Evolutionary conservation across 2,797 vertebrate genomes (phyloP), one percentile per base, ranked within the genome.

Genomic region (Apogon talboti): DNA sequence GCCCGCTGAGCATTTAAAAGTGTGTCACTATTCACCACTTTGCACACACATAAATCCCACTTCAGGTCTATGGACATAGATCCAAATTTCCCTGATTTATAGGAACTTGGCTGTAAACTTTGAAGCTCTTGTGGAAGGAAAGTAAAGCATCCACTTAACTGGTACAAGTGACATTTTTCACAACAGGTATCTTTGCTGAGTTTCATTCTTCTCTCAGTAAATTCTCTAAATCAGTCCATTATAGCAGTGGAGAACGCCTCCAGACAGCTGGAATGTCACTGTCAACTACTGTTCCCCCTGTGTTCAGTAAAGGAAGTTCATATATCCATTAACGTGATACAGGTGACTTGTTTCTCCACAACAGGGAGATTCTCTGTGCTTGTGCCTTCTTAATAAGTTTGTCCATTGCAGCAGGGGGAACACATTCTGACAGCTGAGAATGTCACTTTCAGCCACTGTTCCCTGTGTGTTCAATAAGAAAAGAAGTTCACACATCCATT

Each of bases 341-440:
- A 42, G 41, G 41, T 42, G 41, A 42, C 41, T 42, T 42, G 41
- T 42, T 42, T 42, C 41, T 42, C 41, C 13, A 42, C 41, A 42
- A 42, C 41, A 42, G 14, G 41, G 41, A 42, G 41, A n/a, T 15
- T 14, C 41, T 42, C 41, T n/a, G 13, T 2, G 41, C n/a, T 42
- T n/a, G 3, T 14, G 14, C 41, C 41, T 42, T 14, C 13, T 42
- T n/a, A 42, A 42, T 42, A 42, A 42, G n/a, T n/a, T 14, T 42
- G 41, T 42, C 41, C 41, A 42, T 42, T 42, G 6, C 14, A 14
- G 13, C 41, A 14, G 41, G 6, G 41, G 12, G 41, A 42, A 14
- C 41, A 7, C 41, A 14, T n/a, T 2, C 13, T 42, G 41, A 42
- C 41, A 42, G 41, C 6, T 14, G 12, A 13, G 41, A 42, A 42